These are phyloP conservation scores for Drosophila arizonae DNA, from an alignment of 1,140 invertebrate species.

Conservation along the genomic window DNA sequence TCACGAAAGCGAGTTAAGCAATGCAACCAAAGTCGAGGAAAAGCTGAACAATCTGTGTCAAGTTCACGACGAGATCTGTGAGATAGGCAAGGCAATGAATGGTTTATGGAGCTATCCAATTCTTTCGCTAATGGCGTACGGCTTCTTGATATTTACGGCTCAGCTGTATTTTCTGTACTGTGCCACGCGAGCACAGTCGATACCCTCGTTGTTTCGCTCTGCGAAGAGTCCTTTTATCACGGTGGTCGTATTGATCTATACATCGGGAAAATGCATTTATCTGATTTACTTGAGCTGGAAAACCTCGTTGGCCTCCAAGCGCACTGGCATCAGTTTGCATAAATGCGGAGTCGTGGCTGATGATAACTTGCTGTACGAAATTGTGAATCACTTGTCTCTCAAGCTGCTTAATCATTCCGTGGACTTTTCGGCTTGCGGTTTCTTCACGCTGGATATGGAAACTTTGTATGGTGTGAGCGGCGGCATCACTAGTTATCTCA, in stretches of 20 bases:
- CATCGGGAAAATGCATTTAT: conserved; percentile 80
- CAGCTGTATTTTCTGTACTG: conserved; percentile 82
- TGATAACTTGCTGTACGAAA: conserved; percentile 79
- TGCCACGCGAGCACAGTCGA: conserved; percentile 65
- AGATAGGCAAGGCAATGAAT: conserved; percentile 79
- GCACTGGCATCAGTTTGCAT: conserved; percentile 79
- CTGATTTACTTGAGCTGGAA: conserved; percentile 82
- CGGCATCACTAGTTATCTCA: conserved; percentile 81
- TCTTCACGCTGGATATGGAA: conserved; percentile 82
- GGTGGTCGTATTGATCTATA: conserved; percentile 68
- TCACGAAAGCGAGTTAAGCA: conserved; percentile 69
- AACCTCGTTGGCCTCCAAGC: conserved; percentile 77
- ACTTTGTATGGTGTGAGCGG: conserved; percentile 81
- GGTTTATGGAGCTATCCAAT: conserved; percentile 82
- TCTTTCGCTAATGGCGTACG: conserved; percentile 80
- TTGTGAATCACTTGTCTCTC: conserved; percentile 81
- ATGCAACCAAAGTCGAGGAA: conserved; percentile 74
- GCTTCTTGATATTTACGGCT: conserved; percentile 80
- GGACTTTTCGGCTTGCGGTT: conserved; percentile 81
- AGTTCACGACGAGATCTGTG: conserved; percentile 81
- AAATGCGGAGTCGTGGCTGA: conserved; percentile 79
- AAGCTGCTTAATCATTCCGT: conserved; percentile 81
- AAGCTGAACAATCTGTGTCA: conserved; percentile 81
- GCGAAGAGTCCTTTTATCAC: conserved; percentile 78
- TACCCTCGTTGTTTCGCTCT: conserved; percentile 76